These are phyloP conservation scores for Mustelus asterias DNA, from an alignment of 2,113 vertebrate genomes.

Conservation along the genomic window DNA sequence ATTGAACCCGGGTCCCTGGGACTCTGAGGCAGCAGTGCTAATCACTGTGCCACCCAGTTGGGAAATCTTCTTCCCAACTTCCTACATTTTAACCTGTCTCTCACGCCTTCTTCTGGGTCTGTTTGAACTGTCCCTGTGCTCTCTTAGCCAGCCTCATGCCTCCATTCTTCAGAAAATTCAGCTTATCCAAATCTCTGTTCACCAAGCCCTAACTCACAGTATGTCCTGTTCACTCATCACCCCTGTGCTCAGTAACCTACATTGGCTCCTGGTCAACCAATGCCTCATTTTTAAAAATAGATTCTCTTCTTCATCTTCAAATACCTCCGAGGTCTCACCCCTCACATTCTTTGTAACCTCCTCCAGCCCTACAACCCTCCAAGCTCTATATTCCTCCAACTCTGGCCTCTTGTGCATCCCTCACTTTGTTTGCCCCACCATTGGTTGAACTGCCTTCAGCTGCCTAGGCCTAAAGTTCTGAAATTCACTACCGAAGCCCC, in stretches of 20 bases:
- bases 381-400: neutral
- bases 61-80: neutral
- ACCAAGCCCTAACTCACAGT: neutral
- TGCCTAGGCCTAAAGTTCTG: neutral
- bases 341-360: neutral
- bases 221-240: neutral
- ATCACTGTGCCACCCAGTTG: too few relatives aligned
- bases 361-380: neutral
- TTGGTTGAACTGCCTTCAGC: neutral
- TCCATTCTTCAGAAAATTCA: neutral
- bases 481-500: neutral
- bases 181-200: neutral
- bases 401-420: neutral
- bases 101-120: neutral
- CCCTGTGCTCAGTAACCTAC: neutral
- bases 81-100: neutral
- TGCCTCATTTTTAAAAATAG: too few relatives aligned
- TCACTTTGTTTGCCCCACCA: neutral
- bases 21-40: too few relatives aligned
- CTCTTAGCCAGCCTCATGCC: neutral
- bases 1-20: too few relatives aligned
- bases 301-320: neutral
- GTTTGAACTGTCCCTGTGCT: neutral
- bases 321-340: neutral
- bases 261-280: neutral